Evolutionary conservation across 2,888 invertebrate species (phyloP), one percentile per base, ranked within the genome.

Genomic region (Muscina levida): DNA sequence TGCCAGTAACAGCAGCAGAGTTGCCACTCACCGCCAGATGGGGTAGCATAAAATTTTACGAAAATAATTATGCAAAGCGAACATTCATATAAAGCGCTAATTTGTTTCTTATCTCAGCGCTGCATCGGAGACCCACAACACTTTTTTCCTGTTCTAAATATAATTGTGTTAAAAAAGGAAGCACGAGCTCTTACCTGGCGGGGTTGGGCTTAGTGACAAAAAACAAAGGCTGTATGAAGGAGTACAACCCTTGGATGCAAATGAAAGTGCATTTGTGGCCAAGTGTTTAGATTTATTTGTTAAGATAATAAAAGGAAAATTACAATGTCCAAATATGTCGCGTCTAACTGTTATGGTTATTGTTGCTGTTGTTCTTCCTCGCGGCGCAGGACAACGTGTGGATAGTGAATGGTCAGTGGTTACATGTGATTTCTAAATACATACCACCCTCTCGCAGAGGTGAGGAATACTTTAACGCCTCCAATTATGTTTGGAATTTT

Each of bases 51-150:
- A 78, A 81, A 74, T 62, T 74, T 78, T 26, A 71, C 68, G 66
- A 79, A 82, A 76, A 79, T 73, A 79, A 79, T 77, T 81, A 81
- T 75, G 81, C 72, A 81, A 77, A 77, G 37, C 72, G 75, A 77
- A 72, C 71, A 10, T 31, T 68, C 75, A 83, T 80, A 75, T 78
- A 78, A 17, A 82, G 84, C 85, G 88, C 88, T 88, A 88, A 88
- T 88, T 88, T 88, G 85, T 84, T 84, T 83, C 85, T 86, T 88
- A 88, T 88, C 88, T 88, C 85, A 86, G 87, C 85, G 85, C 88
- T 84, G 85, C 85, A 87, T 87, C 87, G 84, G 80, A 37, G 76
- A 68, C 37, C 57, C 17, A 53, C 44, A 39, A 53, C 24, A 48
- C 59, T 62, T 71, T 68, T 51, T 65, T 72, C 79, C 74, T 75